These are phyloP conservation scores for Eubasilissa splendida DNA, from an alignment of 2,888 invertebrate genomes.

Conservation along the genomic window DNA sequence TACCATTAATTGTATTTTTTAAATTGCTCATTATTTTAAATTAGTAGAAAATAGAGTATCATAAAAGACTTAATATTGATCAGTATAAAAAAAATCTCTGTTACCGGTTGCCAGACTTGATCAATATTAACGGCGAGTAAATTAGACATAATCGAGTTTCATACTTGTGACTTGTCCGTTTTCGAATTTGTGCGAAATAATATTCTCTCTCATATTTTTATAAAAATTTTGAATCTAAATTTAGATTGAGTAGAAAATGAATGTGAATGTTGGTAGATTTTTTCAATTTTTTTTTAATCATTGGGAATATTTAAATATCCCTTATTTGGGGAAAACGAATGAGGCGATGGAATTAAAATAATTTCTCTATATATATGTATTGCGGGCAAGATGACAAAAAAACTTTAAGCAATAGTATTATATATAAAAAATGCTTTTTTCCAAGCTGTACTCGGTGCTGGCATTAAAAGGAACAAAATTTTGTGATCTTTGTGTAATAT, in stretches of 20 bases:
- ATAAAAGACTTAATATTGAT: no score
- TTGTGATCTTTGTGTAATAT: neutral
- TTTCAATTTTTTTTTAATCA: constrained; percentile 32
- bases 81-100: no score
- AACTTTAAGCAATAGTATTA: constrained; percentile 2
- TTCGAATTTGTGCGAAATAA: constrained; percentile 12
- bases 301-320: neutral
- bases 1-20: no score
- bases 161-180: neutral
- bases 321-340: constrained; percentile 28
- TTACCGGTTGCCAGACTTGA: no score
- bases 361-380: neutral
- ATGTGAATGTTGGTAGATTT: constrained; percentile 20
- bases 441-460: constrained; percentile 7
- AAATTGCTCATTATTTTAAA: no score
- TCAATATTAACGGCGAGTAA: no score
- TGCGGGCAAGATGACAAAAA: constrained; percentile 6
- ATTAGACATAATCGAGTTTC: no score
- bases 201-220: constrained; percentile 29
- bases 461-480: constrained; percentile 10
- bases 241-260: constrained; percentile 27
- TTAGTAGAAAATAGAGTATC: no score
- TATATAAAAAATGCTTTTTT: neutral
- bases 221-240: constrained; percentile 30
- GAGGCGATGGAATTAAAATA: constrained; percentile 4